A percentile compares a stretch with the other conserved stretches of the same genome.
Conservation (phyloP, 2,888 invertebrate species). For the Brachyopa scutellaris region DNA sequence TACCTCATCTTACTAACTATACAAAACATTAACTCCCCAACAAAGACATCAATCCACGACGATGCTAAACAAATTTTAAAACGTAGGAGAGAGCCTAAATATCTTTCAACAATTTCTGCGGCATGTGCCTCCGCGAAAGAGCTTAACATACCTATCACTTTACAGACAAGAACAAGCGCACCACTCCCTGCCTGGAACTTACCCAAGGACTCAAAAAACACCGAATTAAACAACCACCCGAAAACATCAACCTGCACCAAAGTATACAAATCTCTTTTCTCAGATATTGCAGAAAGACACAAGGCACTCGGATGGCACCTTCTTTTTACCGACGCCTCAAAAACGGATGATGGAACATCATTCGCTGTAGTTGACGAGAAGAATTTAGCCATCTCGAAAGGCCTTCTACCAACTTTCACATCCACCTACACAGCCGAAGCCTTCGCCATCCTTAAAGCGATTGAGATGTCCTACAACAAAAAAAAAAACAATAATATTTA, state of each 20-base stretch:
- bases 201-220: background rate
- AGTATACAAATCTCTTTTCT: background rate
- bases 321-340: slow-evolving; percentile 23
- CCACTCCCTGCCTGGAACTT: background rate
- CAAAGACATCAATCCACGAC: background rate
- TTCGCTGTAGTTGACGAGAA: slow-evolving; percentile 37
- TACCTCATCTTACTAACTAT: no score
- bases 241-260: background rate
- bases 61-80: background rate
- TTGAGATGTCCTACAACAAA: background rate
- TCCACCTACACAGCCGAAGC: slow-evolving; percentile 43
- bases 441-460: slow-evolving; percentile 11
- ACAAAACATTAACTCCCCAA: no score
- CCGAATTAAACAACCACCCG: no score
- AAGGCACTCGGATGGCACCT: background rate
- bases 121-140: background rate
- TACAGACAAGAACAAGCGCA: no score
- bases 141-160: background rate
- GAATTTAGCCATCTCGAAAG: background rate
- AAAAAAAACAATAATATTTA: slow-evolving; percentile 14
- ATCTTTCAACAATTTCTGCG: background rate
- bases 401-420: background rate
- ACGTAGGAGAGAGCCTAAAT: background rate
- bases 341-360: slow-evolving; percentile 10
- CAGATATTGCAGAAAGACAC: no score